Base-by-base conservation (phyloP, 2,797 vertebrate species). In the Mus minutoides region DNA sequence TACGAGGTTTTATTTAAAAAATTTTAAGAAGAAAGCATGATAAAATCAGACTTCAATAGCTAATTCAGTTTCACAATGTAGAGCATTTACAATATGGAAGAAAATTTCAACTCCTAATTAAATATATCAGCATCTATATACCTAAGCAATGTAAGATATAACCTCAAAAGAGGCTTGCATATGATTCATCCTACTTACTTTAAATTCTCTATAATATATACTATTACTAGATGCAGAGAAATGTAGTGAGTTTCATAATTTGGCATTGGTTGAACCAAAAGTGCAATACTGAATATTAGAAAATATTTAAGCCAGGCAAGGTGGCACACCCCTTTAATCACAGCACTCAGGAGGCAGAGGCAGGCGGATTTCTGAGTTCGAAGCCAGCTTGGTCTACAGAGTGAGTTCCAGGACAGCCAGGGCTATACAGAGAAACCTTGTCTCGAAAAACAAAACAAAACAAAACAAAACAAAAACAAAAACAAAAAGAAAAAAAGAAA, bases 231-330 rank as follows among this genome's bases (percentile, higher is more conserved):
- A 73, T 71, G 78, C 21, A 56, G 54, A 94, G 26, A 26, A 24
- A 88, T 31, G 12, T 21, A 95, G 69, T 84, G 60, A 95, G 37
- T 52, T 56, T 58, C 12, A 60, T 54, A 90, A 93, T 76, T 85
- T 73, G n/a, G 12, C n/a, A 94, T 85, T 46, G 93, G 62, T 83
- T 93, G 89, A 94, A 90, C 76, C 49, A 77, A 93, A 93, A 91
- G 16, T 64, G 43, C 16, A 16, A 95, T 92, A 69, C 24, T 95
- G 77, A 84, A 88, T 94, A 62, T 91, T 46, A 80, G 56, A 95
- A 86, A 64, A 91, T 93, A 82, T 80, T 95, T 92, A 92, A 88
- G 54, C 91, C 40, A 93, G n/a, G n/a, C n/a, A n/a, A n/a, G n/a
- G n/a, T n/a, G n/a, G n/a, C n/a, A n/a, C n/a, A n/a, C n/a, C n/a